Evolutionary conservation across 2,797 vertebrate species (phyloP).

Genomic region (Brachyrhaphis roseni): DNA sequence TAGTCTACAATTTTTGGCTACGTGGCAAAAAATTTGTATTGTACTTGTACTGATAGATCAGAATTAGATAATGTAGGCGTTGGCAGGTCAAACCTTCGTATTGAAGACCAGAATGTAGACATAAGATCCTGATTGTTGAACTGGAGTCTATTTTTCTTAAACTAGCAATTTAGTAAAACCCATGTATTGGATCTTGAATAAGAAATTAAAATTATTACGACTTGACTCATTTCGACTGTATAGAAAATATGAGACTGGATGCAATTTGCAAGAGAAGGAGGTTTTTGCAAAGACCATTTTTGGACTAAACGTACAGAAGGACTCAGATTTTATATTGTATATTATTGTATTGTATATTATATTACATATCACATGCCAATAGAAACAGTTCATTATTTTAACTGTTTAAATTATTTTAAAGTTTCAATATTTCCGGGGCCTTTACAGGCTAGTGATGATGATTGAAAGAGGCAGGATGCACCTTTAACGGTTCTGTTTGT

Average conservation of each 20-base stretch:
- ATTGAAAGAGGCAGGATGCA: neutral
- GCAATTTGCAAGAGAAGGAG: neutral
- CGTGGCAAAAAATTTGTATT: neutral
- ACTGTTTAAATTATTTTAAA: neutral
- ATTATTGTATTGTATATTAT: too few species aligned
- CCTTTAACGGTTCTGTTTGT: neutral
- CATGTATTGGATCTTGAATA: neutral
- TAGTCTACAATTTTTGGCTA: too few species aligned
- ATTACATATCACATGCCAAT: neutral
- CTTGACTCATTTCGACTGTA: neutral
- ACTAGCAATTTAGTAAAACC: neutral
- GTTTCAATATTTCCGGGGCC: neutral
- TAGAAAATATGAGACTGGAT: neutral
- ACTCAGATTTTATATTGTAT: neutral
- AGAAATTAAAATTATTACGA: neutral
- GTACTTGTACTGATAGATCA: neutral
- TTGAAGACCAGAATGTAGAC: neutral
- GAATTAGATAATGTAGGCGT: neutral
- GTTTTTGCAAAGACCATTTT: neutral
- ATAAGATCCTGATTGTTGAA: neutral
- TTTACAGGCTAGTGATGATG: neutral
- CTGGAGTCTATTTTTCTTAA: neutral
- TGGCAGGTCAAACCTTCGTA: neutral
- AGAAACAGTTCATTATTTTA: neutral
- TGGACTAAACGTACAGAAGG: neutral